phyloP scores from a whole-genome alignment of 2,797 vertebrate genomes.

The Cetoscarus ocellatus region DNA sequence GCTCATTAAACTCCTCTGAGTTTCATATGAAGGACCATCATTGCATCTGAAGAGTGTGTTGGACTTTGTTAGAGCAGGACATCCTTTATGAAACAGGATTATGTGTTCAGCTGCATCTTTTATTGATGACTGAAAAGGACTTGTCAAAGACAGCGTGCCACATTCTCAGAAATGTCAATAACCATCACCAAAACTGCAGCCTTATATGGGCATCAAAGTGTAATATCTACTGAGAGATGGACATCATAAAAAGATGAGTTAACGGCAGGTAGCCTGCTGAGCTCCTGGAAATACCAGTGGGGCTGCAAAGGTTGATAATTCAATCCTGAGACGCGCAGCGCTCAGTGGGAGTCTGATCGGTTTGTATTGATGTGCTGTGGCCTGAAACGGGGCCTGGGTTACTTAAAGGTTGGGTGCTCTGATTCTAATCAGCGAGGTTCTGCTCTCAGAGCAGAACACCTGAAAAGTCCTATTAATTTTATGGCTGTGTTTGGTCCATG shows the following conservation, averaged over 20 bases:
- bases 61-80: no score
- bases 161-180: slow-evolving; percentile 1
- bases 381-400: background rate
- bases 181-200: background rate
- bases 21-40: no score
- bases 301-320: slow-evolving; percentile 11
- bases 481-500: background rate
- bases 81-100: no score
- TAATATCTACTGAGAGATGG: background rate
- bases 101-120: background rate
- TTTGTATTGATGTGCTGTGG: background rate
- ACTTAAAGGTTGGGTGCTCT: background rate
- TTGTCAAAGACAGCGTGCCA: background rate
- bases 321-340: background rate
- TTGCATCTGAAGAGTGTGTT: no score
- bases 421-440: slow-evolving; percentile 4
- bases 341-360: slow-evolving; percentile 10
- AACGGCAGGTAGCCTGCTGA: background rate
- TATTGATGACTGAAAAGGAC: background rate
- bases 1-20: no score
- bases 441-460: background rate
- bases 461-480: background rate
- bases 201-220: background rate
- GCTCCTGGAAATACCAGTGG: slow-evolving; percentile 21
- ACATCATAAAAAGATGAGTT: background rate